A percentile compares a stretch with the other conserved stretches of the same genome.
These are phyloP conservation scores for Pristionchus entomophagus DNA, from an alignment of 2,888 invertebrate species.

Conservation along the genomic window DNA sequence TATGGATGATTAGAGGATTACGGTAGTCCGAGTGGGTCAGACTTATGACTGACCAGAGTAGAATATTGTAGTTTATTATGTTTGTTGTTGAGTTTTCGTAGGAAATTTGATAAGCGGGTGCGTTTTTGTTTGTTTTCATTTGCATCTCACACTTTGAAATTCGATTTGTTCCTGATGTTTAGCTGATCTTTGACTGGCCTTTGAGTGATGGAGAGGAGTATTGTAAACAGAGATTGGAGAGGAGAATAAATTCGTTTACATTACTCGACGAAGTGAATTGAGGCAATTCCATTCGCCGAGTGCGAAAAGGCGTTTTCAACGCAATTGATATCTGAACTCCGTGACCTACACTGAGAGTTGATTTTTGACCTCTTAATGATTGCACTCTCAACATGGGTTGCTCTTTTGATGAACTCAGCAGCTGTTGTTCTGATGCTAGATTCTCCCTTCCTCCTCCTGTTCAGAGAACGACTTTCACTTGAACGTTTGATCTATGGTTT, in stretches of 20 bases:
- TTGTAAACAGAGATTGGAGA: conserved; percentile 15
- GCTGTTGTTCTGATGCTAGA: no score
- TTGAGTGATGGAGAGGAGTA: not conserved
- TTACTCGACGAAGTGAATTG: not conserved
- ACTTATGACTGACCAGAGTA: not conserved
- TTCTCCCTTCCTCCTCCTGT: no score
- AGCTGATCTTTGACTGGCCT: not conserved
- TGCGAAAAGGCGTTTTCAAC: not conserved
- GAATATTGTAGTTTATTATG: not conserved
- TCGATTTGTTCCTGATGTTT: not conserved
- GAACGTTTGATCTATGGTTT: no score
- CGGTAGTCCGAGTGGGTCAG: not conserved
- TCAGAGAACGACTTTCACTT: no score
- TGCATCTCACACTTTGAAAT: not conserved
- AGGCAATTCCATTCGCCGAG: not conserved
- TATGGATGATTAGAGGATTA: conserved; percentile 60
- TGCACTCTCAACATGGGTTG: not conserved
- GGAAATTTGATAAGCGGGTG: not conserved
- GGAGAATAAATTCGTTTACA: conserved; percentile 23
- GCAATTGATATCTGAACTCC: not conserved
- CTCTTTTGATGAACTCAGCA: no score
- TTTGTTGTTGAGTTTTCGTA: conserved; percentile 30
- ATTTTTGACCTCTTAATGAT: not conserved
- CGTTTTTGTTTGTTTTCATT: conserved; percentile 21
- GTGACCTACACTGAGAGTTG: not conserved